phyloP scores from a whole-genome alignment of 2,888 invertebrate species.

The Cheilosia grossa region DNA sequence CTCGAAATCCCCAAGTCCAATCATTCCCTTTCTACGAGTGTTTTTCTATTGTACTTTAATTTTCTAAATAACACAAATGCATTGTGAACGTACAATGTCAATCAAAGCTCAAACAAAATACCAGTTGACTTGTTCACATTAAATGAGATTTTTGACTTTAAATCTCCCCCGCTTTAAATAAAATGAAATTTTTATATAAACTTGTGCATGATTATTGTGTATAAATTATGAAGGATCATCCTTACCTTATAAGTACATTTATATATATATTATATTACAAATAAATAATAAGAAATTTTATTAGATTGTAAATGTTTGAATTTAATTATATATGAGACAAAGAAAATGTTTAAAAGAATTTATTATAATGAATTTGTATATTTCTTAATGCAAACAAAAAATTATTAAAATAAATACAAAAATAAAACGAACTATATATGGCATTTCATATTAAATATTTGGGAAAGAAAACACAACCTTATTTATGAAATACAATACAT shows the following conservation, averaged over 20 bases:
- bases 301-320: constrained; percentile 56
- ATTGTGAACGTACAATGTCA: too few species aligned
- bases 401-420: constrained; percentile 37
- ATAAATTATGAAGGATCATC: constrained; percentile 25
- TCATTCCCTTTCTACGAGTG: too few species aligned
- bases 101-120: too few species aligned
- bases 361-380: constrained; percentile 65
- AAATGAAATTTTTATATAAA: constrained; percentile 13
- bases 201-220: constrained; percentile 41
- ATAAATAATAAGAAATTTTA: constrained; percentile 36
- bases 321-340: constrained; percentile 23
- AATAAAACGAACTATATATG: constrained; percentile 30
- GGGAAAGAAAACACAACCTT: constrained; percentile 15
- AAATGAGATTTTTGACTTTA: background rate
- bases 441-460: constrained; percentile 45
- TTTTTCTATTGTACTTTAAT: too few species aligned
- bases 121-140: too few species aligned
- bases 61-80: too few species aligned
- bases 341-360: constrained; percentile 28
- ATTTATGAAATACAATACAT: constrained; percentile 46
- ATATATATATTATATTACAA: constrained; percentile 22
- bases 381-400: constrained; percentile 64
- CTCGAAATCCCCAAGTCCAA: too few species aligned
- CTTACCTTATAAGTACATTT: constrained; percentile 16
- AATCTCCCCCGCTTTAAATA: background rate